Evolutionary conservation across 2,113 vertebrate genomes (phyloP), one percentile per base, ranked within the genome.

Genomic region (Gopherus evgoodei): DNA sequence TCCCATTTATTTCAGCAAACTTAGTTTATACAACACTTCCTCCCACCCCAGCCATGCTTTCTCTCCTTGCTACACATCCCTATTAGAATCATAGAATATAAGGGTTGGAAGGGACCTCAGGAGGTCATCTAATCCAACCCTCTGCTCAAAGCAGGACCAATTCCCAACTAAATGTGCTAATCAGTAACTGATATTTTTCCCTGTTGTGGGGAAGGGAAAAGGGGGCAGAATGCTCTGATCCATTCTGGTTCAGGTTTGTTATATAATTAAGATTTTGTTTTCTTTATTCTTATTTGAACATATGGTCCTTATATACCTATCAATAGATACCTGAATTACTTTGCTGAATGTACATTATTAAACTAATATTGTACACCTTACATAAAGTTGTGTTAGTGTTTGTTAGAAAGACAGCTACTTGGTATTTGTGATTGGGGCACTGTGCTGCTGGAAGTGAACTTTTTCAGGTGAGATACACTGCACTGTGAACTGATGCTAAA

Each of bases 31-130:
- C 35, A 69, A 42, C 38, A 42, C 38, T 44, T 11, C 6, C 24
- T 14, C 12, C 27, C 29, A 62, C 31, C 16, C 35, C n/a, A 38
- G n/a, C n/a, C 16, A 17, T 5, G 9, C 65, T 72, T 8, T n/a
- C n/a, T 35, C n/a, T 42, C 89, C 62, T 62, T 91, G 75, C 81
- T 72, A 94, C 91, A 82, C 88, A 91, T 95, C 96, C 94, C 87
- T 94, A 69, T 83, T 38, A 49, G 47, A 49, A 49, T 49, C 47
- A 10, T 49, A 49, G 47, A 49, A 49, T 49, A 49, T 49, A 10
- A 49, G 47, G 47, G 47, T 49, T 49, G 47, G 47, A 49, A 49
- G 10, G 47, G 47, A 49, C 10, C 47, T 49, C 47, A 49, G 47
- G 47, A 49, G 47, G 47, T 49, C 10, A 49, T 49, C 47, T 49